Conservation (phyloP, 2,888 invertebrate species). For the Conomelus anceps region DNA sequence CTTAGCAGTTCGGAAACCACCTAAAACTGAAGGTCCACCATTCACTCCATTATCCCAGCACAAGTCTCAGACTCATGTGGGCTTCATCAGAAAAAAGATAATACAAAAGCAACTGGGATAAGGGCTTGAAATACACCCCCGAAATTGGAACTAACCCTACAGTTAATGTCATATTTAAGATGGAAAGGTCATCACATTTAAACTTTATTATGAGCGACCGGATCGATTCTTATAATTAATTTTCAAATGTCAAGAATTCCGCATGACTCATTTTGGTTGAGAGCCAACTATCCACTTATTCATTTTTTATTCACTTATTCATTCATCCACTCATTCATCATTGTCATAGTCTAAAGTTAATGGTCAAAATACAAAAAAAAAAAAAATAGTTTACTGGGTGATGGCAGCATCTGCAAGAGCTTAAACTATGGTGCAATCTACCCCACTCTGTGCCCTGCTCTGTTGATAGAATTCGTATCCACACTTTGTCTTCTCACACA, state of each 20-base stretch:
- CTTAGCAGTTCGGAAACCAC: too few relatives aligned
- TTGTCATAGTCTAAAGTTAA: too few relatives aligned
- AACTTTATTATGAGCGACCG: neutral
- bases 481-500: neutral
- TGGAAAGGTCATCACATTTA: neutral
- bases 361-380: too few relatives aligned
- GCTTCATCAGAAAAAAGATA: too few relatives aligned
- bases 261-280: neutral
- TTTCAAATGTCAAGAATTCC: neutral
- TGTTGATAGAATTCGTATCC: neutral
- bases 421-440: neutral
- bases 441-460: neutral
- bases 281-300: neutral
- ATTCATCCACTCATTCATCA: too few relatives aligned
- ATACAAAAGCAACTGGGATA: too few relatives aligned
- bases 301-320: neutral
- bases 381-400: neutral
- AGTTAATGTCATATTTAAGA: neutral
- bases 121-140: neutral
- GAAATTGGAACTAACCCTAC: neutral
- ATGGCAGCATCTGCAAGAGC: neutral
- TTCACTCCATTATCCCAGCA: too few relatives aligned
- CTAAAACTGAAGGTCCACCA: too few relatives aligned
- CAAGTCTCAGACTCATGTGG: too few relatives aligned
- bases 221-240: neutral